Evolutionary conservation across 2,888 invertebrate species (phyloP).

Genomic region (Homarus gammarus): DNA sequence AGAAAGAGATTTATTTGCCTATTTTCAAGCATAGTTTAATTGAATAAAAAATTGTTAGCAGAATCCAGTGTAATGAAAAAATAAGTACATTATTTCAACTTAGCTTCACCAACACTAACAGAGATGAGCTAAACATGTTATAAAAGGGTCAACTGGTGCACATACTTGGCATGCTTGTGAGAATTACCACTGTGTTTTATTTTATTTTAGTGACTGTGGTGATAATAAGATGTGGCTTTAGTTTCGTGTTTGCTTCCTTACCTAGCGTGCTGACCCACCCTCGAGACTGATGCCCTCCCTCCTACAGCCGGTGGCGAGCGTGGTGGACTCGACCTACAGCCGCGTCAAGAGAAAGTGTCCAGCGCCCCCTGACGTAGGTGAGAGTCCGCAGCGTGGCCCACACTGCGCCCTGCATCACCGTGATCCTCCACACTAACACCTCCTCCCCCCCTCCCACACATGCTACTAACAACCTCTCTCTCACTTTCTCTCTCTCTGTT

Average conservation of each 20-base stretch:
- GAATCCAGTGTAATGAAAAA: too few species aligned
- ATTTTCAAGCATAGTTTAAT: too few species aligned
- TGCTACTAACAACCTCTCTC: neutral
- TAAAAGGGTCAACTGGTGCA: neutral
- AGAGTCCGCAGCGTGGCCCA: constrained; percentile 42
- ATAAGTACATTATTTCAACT: too few species aligned
- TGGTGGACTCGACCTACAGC: constrained; percentile 60
- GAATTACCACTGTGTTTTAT: neutral
- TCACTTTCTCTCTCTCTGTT: too few species aligned
- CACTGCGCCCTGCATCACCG: constrained; percentile 56
- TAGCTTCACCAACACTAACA: too few species aligned
- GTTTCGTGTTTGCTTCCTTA: constrained; percentile 16
- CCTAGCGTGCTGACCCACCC: constrained; percentile 43
- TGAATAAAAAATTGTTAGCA: too few species aligned
- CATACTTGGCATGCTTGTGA: neutral
- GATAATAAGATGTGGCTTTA: constrained; percentile 1
- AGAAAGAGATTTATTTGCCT: too few species aligned
- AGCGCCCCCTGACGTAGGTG: constrained; percentile 59
- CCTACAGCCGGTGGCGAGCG: constrained; percentile 64
- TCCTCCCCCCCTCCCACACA: neutral
- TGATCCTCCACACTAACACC: constrained; percentile 8
- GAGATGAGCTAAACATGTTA: too few species aligned
- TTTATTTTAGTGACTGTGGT: neutral
- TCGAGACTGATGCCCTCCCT: constrained; percentile 50
- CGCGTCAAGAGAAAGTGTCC: constrained; percentile 61